phyloP scores from a whole-genome alignment of 2,888 invertebrate species.

The Clanis bilineata region DNA sequence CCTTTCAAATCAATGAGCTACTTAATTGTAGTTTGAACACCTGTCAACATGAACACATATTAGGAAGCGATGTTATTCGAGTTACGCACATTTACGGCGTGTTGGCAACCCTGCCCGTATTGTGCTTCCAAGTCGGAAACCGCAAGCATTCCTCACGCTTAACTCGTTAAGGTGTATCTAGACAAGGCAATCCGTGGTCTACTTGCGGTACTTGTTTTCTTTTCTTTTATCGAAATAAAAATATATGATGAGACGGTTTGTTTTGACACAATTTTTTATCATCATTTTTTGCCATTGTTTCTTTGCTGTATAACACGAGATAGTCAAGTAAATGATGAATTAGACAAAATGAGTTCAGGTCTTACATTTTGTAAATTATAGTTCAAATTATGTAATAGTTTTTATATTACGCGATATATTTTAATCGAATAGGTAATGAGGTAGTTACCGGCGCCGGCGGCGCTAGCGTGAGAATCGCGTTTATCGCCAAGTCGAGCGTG shows the following conservation, averaged over 20 bases:
- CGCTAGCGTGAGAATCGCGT: constrained; percentile 56
- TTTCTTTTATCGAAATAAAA: constrained; percentile 25
- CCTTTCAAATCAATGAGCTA: not conserved
- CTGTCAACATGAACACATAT: not conserved
- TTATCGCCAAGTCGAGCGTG: constrained; percentile 59
- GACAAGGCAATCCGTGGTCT: constrained; percentile 31
- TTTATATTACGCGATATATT: not conserved
- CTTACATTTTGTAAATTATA: not conserved
- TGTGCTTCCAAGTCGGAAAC: constrained; percentile 59
- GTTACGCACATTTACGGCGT: not conserved
- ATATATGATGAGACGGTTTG: not conserved
- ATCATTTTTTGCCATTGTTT: not conserved
- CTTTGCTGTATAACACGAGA: not conserved
- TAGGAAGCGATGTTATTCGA: not conserved
- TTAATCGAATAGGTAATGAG: not conserved
- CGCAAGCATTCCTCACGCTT: constrained; percentile 49
- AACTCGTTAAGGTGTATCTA: constrained; percentile 28
- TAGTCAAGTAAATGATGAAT: not conserved
- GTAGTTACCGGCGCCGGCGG: constrained; percentile 38
- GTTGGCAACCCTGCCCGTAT: constrained; percentile 24
- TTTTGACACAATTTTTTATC: not conserved
- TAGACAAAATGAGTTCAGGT: not conserved
- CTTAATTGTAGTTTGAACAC: not conserved
- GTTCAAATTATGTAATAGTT: not conserved
- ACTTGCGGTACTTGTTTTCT: constrained; percentile 33